These are phyloP conservation scores for Forbesichthys agassizii DNA, from an alignment of 2,113 vertebrate genomes.

Conservation along the genomic window DNA sequence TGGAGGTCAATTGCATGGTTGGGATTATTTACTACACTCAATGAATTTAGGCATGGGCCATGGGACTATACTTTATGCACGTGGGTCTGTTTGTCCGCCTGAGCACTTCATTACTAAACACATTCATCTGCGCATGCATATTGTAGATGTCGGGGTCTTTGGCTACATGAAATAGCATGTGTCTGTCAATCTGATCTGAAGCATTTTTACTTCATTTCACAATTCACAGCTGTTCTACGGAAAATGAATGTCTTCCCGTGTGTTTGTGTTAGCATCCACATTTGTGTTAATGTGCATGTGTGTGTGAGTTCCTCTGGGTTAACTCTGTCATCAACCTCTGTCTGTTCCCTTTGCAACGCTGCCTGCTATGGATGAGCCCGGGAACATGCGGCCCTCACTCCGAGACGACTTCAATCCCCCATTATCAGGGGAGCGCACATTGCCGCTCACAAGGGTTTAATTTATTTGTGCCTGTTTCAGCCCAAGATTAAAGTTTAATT, in stretches of 20 bases:
- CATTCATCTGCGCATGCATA: too few relatives aligned
- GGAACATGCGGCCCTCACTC: slow-evolving; percentile 71
- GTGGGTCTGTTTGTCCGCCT: not conserved
- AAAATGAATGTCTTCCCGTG: too few relatives aligned
- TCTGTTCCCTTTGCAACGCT: slow-evolving; percentile 48
- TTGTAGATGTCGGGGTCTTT: too few relatives aligned
- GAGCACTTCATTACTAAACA: too few relatives aligned
- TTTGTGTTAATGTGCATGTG: slow-evolving; percentile 19
- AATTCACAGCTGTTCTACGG: too few relatives aligned
- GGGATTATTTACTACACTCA: slow-evolving; percentile 53
- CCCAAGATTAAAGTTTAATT: slow-evolving; percentile 86
- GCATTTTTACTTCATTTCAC: too few relatives aligned
- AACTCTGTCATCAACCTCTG: slow-evolving; percentile 44
- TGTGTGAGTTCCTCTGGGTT: slow-evolving; percentile 57
- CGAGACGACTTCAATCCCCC: slow-evolving; percentile 78
- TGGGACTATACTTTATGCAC: not conserved
- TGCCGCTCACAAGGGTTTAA: slow-evolving; percentile 83
- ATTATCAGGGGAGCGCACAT: slow-evolving; percentile 83
- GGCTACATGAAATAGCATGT: too few relatives aligned
- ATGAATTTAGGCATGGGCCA: slow-evolving; percentile 33
- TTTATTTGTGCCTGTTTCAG: slow-evolving; percentile 87
- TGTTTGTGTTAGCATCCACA: too few relatives aligned
- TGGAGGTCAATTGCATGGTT: slow-evolving; percentile 57
- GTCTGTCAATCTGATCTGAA: too few relatives aligned
- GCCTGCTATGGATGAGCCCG: slow-evolving; percentile 61